phyloP scores from a whole-genome alignment of 2,888 invertebrate genomes.

The Tenodera sinensis region DNA sequence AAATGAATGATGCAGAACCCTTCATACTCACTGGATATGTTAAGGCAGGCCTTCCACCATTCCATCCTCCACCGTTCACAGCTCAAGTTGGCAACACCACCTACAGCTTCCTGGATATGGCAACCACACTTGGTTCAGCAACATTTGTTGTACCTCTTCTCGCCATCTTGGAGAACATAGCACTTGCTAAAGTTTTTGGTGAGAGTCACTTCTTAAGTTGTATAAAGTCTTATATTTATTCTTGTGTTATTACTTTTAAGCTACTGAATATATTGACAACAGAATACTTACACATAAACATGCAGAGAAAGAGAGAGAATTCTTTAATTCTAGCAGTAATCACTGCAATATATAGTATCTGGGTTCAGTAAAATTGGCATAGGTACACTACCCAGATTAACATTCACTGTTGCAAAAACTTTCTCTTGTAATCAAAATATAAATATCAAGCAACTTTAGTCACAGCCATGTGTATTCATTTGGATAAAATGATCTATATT shows the following conservation, averaged over 20 bases:
- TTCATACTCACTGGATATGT: constrained; percentile 67
- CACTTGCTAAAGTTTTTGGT: constrained; percentile 69
- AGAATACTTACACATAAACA: too few relatives aligned
- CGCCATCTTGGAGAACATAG: constrained; percentile 65
- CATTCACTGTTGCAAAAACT: background rate
- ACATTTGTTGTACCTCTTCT: constrained; percentile 64
- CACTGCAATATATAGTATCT: too few relatives aligned
- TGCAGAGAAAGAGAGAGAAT: too few relatives aligned
- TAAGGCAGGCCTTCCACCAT: constrained; percentile 64
- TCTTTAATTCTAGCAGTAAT: too few relatives aligned
- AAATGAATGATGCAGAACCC: constrained; percentile 55
- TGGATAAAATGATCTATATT: too few relatives aligned
- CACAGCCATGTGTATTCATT: too few relatives aligned
- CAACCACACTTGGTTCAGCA: constrained; percentile 60
- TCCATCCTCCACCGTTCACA: constrained; percentile 63
- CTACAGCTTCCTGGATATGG: constrained; percentile 54
- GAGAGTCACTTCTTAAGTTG: constrained; percentile 38
- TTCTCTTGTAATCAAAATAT: background rate
- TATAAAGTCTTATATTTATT: background rate
- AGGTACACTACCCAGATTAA: background rate
- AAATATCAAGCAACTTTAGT: background rate
- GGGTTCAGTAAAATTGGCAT: too few relatives aligned
- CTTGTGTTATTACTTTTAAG: background rate
- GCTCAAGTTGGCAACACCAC: constrained; percentile 56
- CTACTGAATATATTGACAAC: background rate